These are phyloP conservation scores for Lota lota DNA, from an alignment of 2,113 vertebrate species.

Conservation along the genomic window DNA sequence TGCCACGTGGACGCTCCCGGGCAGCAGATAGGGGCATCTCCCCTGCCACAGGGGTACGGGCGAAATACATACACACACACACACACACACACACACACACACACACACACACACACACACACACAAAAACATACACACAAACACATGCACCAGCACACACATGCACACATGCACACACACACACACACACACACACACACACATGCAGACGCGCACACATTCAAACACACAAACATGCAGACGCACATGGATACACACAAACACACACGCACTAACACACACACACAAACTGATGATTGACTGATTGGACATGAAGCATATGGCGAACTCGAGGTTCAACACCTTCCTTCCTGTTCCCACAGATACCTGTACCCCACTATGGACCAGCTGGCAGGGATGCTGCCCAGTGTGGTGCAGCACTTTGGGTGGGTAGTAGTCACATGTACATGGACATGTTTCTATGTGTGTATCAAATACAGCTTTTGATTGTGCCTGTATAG, in stretches of 20 bases:
- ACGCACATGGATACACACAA: neutral
- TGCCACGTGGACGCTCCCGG: slow-evolving; percentile 94
- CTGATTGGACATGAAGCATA: neutral
- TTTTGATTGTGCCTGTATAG: neutral
- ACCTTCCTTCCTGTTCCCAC: slow-evolving; percentile 16
- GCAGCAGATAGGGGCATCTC: slow-evolving; percentile 86
- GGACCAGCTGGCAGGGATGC: slow-evolving; percentile 95
- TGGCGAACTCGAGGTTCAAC: neutral
- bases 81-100: neutral
- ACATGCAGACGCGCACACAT: neutral
- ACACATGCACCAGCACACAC: neutral
- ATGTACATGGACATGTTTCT: neutral
- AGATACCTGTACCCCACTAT: slow-evolving; percentile 98
- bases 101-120: neutral
- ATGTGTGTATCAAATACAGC: neutral
- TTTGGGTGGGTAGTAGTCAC: slow-evolving; percentile 83
- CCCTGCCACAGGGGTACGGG: slow-evolving; percentile 91
- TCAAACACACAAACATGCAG: no score
- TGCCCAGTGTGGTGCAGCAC: slow-evolving; percentile 92
- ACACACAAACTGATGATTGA: no score
- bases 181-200: neutral
- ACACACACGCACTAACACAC: neutral
- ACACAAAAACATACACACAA: neutral
- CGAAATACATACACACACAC: neutral
- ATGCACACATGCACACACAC: neutral